Base-by-base conservation (phyloP, 2,888 invertebrate species). In the Cryptus armator region DNA sequence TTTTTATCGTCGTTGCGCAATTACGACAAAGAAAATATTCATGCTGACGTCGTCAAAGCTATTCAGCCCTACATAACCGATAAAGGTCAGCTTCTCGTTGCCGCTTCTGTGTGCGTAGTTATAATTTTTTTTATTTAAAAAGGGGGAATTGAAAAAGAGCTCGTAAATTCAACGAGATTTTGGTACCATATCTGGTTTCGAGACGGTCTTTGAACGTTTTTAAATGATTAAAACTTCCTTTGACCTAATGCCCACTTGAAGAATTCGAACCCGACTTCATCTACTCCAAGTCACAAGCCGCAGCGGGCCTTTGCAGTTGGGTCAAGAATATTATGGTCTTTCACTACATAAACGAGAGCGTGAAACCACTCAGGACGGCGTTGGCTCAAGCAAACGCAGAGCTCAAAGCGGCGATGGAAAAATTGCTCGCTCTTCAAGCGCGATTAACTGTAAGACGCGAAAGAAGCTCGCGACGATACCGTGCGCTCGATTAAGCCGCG, bases 21-120 rank as follows among this genome's bases (percentile, higher is more conserved):
- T 92, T 98, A 98, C 90, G 98, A 99, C 92, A 99, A 99, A 92
- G 98, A 99, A 92, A 98, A 98, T 92, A 98, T 99, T 92, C 97
- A 97, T 89, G 97, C 98, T 0, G 97, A 98, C 87, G 95, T 98
- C 70, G 96, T 98, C 3, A 98, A 98, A 94, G 98, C 97, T 9
- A 94, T 96, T 43, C 95, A 94, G 83, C 94, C 94, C 0, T 95
- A 95, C 84, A 91, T 95, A 43, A 93, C 91, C 19, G 89, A 94
- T 80, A 94, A 95, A 91, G 93, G 93, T 93, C 56, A 81, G 68
- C 64, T 46, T 16, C 19, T 12, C 46, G 14, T 48, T 3, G 3
- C 12, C 46, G 12, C 12, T 48, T 0, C 46, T 48, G 3, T 12
- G 7, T 2, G 53, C 53, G 7, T 12, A 12, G 14, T 16, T 16